Evolutionary conservation across 2,797 vertebrate genomes (phyloP), one percentile per base, ranked within the genome.

Genomic region (Anabacerthia variegaticeps): DNA sequence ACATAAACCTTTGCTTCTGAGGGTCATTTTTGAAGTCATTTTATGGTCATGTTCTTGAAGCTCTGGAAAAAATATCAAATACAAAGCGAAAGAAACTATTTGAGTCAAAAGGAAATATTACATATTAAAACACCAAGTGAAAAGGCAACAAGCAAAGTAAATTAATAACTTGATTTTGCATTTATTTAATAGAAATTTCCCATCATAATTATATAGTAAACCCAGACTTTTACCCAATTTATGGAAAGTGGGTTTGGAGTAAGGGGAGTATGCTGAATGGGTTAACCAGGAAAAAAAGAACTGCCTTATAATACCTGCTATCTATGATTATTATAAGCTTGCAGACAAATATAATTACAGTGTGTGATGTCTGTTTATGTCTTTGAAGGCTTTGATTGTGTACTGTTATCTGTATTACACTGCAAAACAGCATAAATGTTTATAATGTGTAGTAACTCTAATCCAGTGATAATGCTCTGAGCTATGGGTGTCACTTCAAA

Each of bases 281-380:
- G 95, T 97, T 97, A 97, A 95, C 61, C 73, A 91, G 84, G 56
- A 92, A 93, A 97, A 97, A 97, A 96, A 88, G 63, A 94, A 65
- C 88, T 96, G 87, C 92, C 96, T 97, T 97, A 74, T 93, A 95
- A 93, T 96, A 95, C 96, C 97, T 98, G 97, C 96, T 96, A 97
- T 79, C 95, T 98, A 93, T 95, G 96, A 98, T 98, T 98, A 98
- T 97, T 97, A 97, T 98, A 97, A 97, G 97, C 97, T 97, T 96
- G 89, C 96, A 98, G 97, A 98, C 96, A 98, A 98, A 98, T 98
- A 97, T 98, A 98, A 98, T 98, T 98, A 97, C 94, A 95, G 96
- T 95, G 89, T 98, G 93, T 97, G 97, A 97, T 98, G 96, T 97
- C 97, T 98, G 97, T 97, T 98, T 98, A 92, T 85, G 92, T 97